Conservation (phyloP, 1,140 invertebrate species). For the Lasaia peninsularis region DNA sequence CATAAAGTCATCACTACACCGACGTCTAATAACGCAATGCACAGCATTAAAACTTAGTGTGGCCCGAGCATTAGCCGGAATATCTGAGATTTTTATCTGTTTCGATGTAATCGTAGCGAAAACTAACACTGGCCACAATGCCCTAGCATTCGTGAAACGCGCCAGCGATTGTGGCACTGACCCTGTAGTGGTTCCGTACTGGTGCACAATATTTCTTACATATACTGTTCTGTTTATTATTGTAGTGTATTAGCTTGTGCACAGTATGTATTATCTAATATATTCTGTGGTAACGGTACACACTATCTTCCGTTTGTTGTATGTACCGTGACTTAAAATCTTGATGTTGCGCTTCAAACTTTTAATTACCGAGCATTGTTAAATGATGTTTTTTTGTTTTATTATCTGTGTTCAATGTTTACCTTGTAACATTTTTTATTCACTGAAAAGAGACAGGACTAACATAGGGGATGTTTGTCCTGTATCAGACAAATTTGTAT, state of each 20-base stretch:
- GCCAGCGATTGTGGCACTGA: conserved; percentile 52
- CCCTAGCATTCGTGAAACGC: conserved; percentile 33
- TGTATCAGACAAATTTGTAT: too few relatives aligned
- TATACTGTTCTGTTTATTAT: conserved; percentile 26
- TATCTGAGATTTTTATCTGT: too few relatives aligned
- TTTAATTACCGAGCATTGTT: neutral
- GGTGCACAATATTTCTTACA: conserved; percentile 47
- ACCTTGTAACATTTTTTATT: too few relatives aligned
- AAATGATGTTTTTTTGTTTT: neutral
- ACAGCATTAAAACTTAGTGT: too few relatives aligned
- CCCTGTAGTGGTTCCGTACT: conserved; percentile 54
- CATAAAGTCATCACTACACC: too few relatives aligned
- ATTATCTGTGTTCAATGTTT: too few relatives aligned
- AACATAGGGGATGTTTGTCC: too few relatives aligned
- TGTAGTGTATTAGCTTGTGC: conserved; percentile 25
- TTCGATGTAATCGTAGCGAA: neutral
- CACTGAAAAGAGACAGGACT: too few relatives aligned
- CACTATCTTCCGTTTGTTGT: neutral
- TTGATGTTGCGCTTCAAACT: neutral
- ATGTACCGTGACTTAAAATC: neutral
- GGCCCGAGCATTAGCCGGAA: too few relatives aligned
- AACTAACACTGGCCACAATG: conserved; percentile 14
- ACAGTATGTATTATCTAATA: conserved; percentile 17
- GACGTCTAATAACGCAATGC: too few relatives aligned
- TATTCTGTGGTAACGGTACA: conserved; percentile 2